phyloP scores from a whole-genome alignment of 1,140 invertebrate species.

The Ylistrum balloti region DNA sequence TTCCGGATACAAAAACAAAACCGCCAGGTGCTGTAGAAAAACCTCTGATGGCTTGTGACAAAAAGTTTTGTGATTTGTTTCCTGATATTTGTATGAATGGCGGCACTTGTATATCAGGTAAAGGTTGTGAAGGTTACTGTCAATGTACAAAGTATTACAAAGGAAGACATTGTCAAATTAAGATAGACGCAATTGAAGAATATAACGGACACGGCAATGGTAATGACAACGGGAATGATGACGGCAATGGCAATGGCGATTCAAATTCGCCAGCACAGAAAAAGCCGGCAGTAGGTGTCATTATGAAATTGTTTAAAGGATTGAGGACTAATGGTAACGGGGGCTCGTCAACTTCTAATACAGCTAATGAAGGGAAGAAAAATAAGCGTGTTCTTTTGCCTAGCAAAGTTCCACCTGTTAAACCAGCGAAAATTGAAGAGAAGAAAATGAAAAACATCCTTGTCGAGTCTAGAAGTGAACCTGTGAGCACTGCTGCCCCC shows the following conservation, averaged over 20 bases:
- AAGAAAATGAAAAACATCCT: background rate
- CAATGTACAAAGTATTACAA: background rate
- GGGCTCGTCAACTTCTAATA: background rate
- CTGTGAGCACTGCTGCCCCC: background rate
- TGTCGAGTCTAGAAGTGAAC: background rate
- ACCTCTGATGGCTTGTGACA: background rate
- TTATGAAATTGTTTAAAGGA: conserved; percentile 10
- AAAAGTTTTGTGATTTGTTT: background rate
- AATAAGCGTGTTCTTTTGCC: background rate
- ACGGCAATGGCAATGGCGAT: background rate
- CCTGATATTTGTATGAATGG: background rate
- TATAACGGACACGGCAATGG: background rate
- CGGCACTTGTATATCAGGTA: background rate
- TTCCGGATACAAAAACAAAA: background rate
- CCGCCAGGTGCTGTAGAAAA: background rate
- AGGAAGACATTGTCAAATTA: background rate
- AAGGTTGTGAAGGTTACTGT: background rate
- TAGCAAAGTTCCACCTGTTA: background rate
- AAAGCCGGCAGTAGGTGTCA: background rate
- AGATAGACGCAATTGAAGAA: background rate
- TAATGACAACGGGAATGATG: background rate
- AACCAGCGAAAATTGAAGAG: background rate
- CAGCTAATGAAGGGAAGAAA: background rate
- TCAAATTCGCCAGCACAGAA: background rate
- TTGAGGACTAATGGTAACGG: background rate